Base-by-base conservation (phyloP, 1,140 invertebrate species). In the Zaprionus kolodkinae region DNA sequence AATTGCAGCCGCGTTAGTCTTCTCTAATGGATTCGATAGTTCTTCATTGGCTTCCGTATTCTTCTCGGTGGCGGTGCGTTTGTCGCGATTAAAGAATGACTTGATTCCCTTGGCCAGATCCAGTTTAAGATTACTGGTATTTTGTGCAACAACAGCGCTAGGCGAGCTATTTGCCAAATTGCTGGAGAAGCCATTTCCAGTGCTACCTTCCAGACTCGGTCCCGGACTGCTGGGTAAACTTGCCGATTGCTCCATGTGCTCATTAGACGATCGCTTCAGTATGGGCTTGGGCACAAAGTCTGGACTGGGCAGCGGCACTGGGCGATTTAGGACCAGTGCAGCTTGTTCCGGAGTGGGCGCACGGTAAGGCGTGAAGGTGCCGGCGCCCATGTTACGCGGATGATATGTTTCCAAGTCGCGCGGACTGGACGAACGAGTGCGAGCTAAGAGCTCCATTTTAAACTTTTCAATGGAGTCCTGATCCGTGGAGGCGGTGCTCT, bases 251-350 rank as follows among this genome's bases (percentile, higher is more conserved):
- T 90, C 80, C 15, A 91, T 74, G 27, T 85, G 91, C 83, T 86
- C 88, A 74, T 87, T 94, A 93, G 91, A 88, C 4, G 91, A 92
- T 25, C 93, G 92, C 78, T 96, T 96, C 4, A 96, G 79, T 75
- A 96, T 96, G 6, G 96, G 96, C 84, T 96, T 96, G 6, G 96
- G 96, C 36, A 96, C 85, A 77, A 96, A 94, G 81, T 95, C 94
- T 0, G 94, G 95, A 85, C 94, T 94, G 1, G 94, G 94, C 27
- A 95, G 92, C 17, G 94, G 93, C 52, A 94, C 91, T 10, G 94
- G 93, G 72, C 94, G 94, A 7, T 93, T 93, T 9, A 94, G 91
- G 62, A 95, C 94, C 65, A 93, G 93, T 63, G 94, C 94, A 2
- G 93, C 93, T 75, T 94, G 93, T 48, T 94, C 93, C 57, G 93